Evolutionary conservation across 1,140 invertebrate genomes (phyloP).

Genomic region (Sinella curviseta): DNA sequence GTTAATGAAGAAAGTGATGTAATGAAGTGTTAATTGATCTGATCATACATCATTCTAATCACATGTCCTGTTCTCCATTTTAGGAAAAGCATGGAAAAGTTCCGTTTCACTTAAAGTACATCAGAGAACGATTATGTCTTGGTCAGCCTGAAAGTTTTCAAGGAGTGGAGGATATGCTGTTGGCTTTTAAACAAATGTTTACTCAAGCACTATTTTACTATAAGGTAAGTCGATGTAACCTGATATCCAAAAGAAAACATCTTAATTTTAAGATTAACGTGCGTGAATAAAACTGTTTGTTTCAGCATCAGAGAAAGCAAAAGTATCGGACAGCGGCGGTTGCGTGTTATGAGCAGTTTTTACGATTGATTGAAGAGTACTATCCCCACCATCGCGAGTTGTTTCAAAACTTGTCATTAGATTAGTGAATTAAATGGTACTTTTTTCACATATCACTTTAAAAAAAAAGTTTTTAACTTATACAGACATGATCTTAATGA

Average conservation of each 20-base stretch:
- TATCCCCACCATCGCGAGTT: background rate
- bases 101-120: slow-evolving; percentile 4
- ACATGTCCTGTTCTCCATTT: background rate
- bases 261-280: no score
- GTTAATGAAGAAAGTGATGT: slow-evolving; percentile 5
- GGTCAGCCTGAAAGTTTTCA: background rate
- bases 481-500: no score
- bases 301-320: background rate
- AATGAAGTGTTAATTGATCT: no score
- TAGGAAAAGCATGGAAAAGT: background rate
- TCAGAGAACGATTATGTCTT: slow-evolving; percentile 22
- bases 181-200: slow-evolving; percentile 26
- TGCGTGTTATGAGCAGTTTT: background rate
- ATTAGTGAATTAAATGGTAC: no score
- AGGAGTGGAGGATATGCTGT: background rate
- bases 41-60: background rate
- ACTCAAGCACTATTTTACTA: slow-evolving; percentile 32
- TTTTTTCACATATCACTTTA: no score
- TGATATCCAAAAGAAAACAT: no score
- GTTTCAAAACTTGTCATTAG: no score
- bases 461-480: no score
- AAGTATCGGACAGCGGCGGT: background rate
- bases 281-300: no score
- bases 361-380: background rate
- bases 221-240: slow-evolving; percentile 1